These are phyloP conservation scores for Zeuzera pyrina DNA, from an alignment of 2,888 invertebrate genomes.

Conservation along the genomic window DNA sequence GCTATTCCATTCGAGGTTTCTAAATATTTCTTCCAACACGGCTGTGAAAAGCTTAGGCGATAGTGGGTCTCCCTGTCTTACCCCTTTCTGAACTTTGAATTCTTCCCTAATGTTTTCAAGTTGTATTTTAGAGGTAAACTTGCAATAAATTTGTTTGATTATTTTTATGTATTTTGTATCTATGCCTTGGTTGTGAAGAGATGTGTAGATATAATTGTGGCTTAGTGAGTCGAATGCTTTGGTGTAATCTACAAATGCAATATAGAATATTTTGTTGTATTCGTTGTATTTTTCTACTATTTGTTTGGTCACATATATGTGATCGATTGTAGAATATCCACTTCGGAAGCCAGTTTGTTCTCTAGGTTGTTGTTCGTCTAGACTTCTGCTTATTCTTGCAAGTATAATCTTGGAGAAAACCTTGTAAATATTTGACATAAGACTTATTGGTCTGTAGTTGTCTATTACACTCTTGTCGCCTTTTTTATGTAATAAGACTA, in stretches of 20 bases:
- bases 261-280: slow-evolving; percentile 6
- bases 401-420: too few relatives aligned
- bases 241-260: slow-evolving; percentile 15
- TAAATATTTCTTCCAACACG: too few relatives aligned
- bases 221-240: slow-evolving; percentile 20
- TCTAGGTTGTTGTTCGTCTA: too few relatives aligned
- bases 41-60: slow-evolving; percentile 14
- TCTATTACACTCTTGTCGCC: too few relatives aligned
- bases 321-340: slow-evolving; percentile 10
- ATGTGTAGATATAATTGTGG: slow-evolving; percentile 14
- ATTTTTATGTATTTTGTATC: slow-evolving; percentile 16
- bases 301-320: slow-evolving; percentile 9
- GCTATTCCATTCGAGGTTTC: too few relatives aligned
- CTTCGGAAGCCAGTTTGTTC: too few relatives aligned
- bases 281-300: too few relatives aligned
- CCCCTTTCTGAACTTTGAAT: slow-evolving; percentile 16
- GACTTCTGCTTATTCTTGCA: too few relatives aligned
- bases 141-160: slow-evolving; percentile 13
- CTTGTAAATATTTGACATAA: too few relatives aligned
- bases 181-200: slow-evolving; percentile 15
- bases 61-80: slow-evolving; percentile 14
- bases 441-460: too few relatives aligned
- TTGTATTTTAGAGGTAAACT: slow-evolving; percentile 10
- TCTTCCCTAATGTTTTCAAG: slow-evolving; percentile 9
- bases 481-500: too few relatives aligned